Evolutionary conservation across 2,797 vertebrate species (phyloP).

Genomic region (Molossus molossus): DNA sequence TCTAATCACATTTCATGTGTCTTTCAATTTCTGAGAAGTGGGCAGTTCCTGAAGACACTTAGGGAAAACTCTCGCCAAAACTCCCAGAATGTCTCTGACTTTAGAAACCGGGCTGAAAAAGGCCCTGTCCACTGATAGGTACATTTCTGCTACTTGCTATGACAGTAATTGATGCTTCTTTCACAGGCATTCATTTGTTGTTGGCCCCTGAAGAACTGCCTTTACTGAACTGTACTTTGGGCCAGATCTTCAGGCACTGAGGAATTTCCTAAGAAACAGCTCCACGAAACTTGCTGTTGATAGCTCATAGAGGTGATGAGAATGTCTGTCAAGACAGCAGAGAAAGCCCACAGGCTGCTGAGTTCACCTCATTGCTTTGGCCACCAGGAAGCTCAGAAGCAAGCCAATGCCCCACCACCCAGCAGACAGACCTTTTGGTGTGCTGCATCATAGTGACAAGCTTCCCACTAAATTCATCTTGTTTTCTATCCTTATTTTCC

Average conservation of each 20-base stretch:
- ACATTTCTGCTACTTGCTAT: too few relatives aligned
- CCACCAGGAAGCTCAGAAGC: conserved; percentile 44
- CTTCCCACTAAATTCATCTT: neutral
- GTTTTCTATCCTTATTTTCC: neutral
- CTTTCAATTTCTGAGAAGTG: neutral
- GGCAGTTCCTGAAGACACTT: neutral
- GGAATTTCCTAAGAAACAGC: neutral
- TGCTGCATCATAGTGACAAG: too few relatives aligned
- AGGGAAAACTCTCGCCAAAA: neutral
- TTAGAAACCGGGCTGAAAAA: neutral
- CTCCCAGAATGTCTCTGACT: neutral
- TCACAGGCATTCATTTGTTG: neutral
- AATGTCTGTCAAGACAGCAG: neutral
- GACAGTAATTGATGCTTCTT: neutral
- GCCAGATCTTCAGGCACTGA: neutral
- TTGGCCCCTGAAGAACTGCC: neutral
- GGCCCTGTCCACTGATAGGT: neutral
- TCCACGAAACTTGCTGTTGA: neutral
- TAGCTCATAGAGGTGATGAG: neutral
- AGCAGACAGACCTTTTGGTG: neutral
- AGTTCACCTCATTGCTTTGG: conserved; percentile 21
- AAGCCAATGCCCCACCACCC: neutral
- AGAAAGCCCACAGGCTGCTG: neutral
- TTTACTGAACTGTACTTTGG: neutral
- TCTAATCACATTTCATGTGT: neutral